Base-by-base conservation (phyloP, 2,113 vertebrate species). In the Dicrurus megarhynchus region DNA sequence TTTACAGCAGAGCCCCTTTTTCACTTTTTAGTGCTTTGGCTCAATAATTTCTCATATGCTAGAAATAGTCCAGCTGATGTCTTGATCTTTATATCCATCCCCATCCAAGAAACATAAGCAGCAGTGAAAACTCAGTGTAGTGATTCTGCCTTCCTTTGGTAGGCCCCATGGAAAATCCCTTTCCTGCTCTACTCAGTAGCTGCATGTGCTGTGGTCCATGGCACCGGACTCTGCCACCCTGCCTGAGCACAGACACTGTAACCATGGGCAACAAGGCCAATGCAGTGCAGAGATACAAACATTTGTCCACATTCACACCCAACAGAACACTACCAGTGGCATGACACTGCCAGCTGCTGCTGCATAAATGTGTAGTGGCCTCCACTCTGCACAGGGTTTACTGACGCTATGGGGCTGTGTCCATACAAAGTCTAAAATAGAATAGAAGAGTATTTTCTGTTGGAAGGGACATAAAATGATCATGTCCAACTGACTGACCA, bases 191-290 rank as follows among this genome's bases (percentile, higher is more conserved):
- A 13, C 65, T 78, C 32, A 16, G 27, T 39, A 46, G 27, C 49
- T 5, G 3, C 30, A 2, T 1, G 1, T 3, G 2, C 37, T 3
- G 1, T 39, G 39, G 11, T 53, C 33, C 47, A 16, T 0, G 0
- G 68, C 59, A 57, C 21, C 0, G 0, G 39, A 18, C 46, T 28
- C 75, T 70, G 50, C 30, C 30, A 11, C 21, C 27, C 15, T 77
- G 26, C 23, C 42, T 42, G 46, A 27, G 46, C 39, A 65, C 35
- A 16, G 55, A 14, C 21, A 52, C 14, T 4, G 26, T 6, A 42
- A 41, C 20, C 1, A 0, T 2, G 16, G 79, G 39, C 39, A 90
- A 13, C 4, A 2, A 39, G 20, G 64, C 19, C 59, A 27, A 4
- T 1, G 8, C 42, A 33, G 10, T 1, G 20, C 49, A 65, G 55